Conservation (phyloP, 2,888 invertebrate genomes). For the Scrobipalpa costella region DNA sequence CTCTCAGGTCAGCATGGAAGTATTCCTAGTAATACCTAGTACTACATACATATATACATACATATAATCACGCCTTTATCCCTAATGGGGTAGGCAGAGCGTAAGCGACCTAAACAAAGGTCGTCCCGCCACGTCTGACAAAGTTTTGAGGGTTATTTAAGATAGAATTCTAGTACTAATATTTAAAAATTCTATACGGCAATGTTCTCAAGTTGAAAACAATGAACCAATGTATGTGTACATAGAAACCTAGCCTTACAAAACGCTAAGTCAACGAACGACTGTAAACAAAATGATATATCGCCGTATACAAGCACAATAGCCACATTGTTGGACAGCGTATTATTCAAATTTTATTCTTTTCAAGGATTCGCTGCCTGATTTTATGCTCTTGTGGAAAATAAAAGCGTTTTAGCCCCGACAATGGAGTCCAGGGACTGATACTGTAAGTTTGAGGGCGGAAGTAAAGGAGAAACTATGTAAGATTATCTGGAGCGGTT, state of each 20-base stretch:
- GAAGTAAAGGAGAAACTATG: background rate
- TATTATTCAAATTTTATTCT: conserved; percentile 32
- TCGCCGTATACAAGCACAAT: conserved; percentile 14
- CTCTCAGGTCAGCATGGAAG: too few species aligned
- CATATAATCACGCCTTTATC: too few species aligned
- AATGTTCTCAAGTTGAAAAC: too few species aligned
- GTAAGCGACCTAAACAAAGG: too few species aligned
- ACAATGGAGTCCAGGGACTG: conserved; percentile 16
- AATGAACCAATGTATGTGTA: background rate
- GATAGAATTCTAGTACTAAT: too few species aligned
- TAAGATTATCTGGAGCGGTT: background rate
- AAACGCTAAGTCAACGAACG: background rate
- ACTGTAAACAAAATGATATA: conserved; percentile 27
- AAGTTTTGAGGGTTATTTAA: too few species aligned
- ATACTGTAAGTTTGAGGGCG: background rate
- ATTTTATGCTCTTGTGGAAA: conserved; percentile 27
- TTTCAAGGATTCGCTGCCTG: conserved; percentile 29
- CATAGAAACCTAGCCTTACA: background rate
- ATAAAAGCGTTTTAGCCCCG: conserved; percentile 22
- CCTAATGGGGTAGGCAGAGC: too few species aligned
- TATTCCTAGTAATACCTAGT: too few species aligned
- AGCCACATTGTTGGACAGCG: conserved; percentile 26
- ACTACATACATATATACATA: too few species aligned
- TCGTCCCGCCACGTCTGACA: too few species aligned
- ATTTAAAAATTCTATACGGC: too few species aligned